Evolutionary conservation across 1,140 invertebrate genomes (phyloP), one percentile per base, ranked within the genome.

Genomic region (Brachionus koreanus): DNA sequence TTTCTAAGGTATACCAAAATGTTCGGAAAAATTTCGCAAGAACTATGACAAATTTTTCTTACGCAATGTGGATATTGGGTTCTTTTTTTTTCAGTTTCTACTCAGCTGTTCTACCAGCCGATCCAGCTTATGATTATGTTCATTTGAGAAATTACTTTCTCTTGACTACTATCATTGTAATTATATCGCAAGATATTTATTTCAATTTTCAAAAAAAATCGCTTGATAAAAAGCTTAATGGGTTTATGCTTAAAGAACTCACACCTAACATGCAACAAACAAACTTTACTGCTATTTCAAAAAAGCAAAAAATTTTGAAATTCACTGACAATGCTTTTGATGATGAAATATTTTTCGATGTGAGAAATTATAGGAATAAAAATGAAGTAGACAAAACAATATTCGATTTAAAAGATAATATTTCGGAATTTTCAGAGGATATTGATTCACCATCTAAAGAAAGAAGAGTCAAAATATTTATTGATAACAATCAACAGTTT

Each of bases 261-360:
- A 43, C 19, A 13, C 23, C 69, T 13, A 10, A 49, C 16, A 13
- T 43, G n/a, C 39, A 29, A 3, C 29, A 23, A 33, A 5, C 25
- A 46, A 74, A 10, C 12, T 43, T 29, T 5, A 25, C 69, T 46
- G 4, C 10, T 5, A 69, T 42, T 39, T 1, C 19, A 5, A 46
- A 16, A 1, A 46, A 74, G 5, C 43, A 46, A 29, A 74, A 74
- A 74, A 46, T 29, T 25, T 13, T 74, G 13, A 43, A 46, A 46
- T 74, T 74, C n/a, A 74, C 69, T 9, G 69, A 74, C 25, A 74
- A 74, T 74, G 69, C 25, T 25, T 74, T 74, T 74, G 43, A 74
- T 16, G 69, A 74, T 12, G 69, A 74, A 74, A 12, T n/a, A 13
- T 74, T 9, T 74, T 74, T 74, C 33, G 69, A 74, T 74, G 39